A percentile compares a stretch with the other conserved stretches of the same genome.
Evolutionary conservation across 2,888 invertebrate species (phyloP).

Genomic region (Hemistola chrysoprasaria): DNA sequence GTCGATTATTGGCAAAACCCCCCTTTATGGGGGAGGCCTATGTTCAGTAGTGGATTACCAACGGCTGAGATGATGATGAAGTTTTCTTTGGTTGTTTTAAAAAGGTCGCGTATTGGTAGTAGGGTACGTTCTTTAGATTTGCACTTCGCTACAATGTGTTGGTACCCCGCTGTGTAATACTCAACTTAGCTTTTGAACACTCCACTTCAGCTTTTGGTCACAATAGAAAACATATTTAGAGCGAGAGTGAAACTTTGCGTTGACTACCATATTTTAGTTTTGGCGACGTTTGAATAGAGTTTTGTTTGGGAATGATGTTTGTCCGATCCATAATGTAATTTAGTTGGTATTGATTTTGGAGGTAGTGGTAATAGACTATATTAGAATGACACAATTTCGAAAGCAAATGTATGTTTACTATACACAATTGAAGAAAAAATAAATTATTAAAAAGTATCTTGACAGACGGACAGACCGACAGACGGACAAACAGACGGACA

Average conservation of each 20-base stretch:
- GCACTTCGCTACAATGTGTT: conserved; percentile 41
- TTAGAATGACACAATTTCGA: too few relatives aligned
- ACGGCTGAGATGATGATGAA: too few relatives aligned
- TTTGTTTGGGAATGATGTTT: conserved; percentile 2
- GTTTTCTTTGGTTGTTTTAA: too few relatives aligned
- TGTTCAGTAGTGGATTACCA: too few relatives aligned
- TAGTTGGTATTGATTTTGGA: not conserved
- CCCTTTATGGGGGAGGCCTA: too few relatives aligned
- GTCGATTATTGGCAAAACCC: too few relatives aligned
- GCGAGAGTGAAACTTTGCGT: conserved; percentile 56
- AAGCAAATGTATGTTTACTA: too few relatives aligned
- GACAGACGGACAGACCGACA: too few relatives aligned
- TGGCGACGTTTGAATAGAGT: conserved; percentile 2
- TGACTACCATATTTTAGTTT: not conserved
- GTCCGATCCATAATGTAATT: conserved; percentile 1
- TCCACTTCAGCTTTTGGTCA: conserved; percentile 52
- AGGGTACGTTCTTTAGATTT: conserved; percentile 14
- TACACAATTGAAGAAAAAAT: too few relatives aligned
- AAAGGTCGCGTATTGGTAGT: not conserved
- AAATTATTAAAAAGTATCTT: too few relatives aligned
- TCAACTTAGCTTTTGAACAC: conserved; percentile 58
- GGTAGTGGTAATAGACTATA: too few relatives aligned
- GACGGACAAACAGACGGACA: too few relatives aligned
- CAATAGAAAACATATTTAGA: conserved; percentile 64
- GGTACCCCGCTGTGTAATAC: conserved; percentile 63